Base-by-base conservation (phyloP, 2,888 invertebrate species). In the Galeruca laticollis region DNA sequence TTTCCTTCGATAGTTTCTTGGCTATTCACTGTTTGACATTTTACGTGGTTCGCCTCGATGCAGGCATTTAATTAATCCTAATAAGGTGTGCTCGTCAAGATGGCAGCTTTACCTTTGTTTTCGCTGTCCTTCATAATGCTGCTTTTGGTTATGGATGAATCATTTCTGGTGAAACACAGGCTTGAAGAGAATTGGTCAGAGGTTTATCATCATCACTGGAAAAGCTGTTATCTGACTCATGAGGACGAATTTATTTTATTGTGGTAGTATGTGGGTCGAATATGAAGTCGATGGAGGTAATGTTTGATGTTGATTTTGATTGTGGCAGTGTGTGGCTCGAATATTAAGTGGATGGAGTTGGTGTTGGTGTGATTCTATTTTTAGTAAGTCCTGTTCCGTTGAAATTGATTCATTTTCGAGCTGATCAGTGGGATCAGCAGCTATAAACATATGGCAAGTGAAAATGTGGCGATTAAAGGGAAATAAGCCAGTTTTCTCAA, bases 331-430 rank as follows among this genome's bases (percentile, higher is more conserved):
- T 31, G n/a, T 21, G 49, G 10, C 20, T 52, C 31, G 60, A 67
- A 60, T 67, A 21, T 35, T 49, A 60, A 31, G 49, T n/a, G n/a
- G n/a, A n/a, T 60, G 3, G 68, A 68, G 68, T 47, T 31, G 62
- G 35, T 56, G 40, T 60, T 60, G 60, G 49, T 43, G 33, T 62
- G 15, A n/a, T 62, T 62, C 6, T 10, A 11, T 51, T 62, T 62
- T 18, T 51, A 49, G 10, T 47, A 13, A 11, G 40, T 10, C 49
- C 13, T 57, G n/a, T 47, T 69, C 63, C 57, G 63, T 57, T 37
- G 15, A n/a, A n/a, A n/a, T n/a, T n/a, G n/a, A n/a, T n/a, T n/a
- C n/a, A n/a, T n/a, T n/a, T n/a, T n/a, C n/a, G n/a, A n/a, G n/a
- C n/a, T n/a, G n/a, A n/a, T n/a, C n/a, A n/a, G n/a, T n/a, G n/a